phyloP scores from a whole-genome alignment of 2,797 vertebrate species.

The Poeciliopsis paucimaculata region DNA sequence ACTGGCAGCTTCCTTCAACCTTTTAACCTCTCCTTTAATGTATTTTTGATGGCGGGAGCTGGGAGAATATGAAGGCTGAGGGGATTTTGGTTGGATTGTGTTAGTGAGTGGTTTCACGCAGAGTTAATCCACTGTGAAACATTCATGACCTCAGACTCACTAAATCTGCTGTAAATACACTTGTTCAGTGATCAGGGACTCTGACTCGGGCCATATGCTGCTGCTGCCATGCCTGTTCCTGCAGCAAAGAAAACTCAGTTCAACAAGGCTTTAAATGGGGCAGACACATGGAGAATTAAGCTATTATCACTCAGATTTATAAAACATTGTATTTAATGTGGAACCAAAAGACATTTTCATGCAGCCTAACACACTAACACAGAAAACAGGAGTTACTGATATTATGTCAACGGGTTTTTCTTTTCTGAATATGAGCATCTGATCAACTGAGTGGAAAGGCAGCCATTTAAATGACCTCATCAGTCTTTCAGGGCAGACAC shows the following conservation, averaged over 20 bases:
- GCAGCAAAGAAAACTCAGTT: not conserved
- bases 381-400: not conserved
- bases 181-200: slow-evolving; percentile 32
- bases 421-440: slow-evolving; percentile 24
- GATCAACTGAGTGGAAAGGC: slow-evolving; percentile 30
- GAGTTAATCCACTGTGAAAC: slow-evolving; percentile 52
- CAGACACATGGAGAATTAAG: not conserved
- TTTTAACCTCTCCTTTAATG: not conserved
- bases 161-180: slow-evolving; percentile 57
- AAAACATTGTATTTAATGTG: not conserved
- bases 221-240: slow-evolving; percentile 20
- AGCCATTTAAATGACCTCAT: slow-evolving; percentile 58
- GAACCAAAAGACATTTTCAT: not conserved
- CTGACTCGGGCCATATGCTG: slow-evolving; percentile 40
- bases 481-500: slow-evolving; percentile 50
- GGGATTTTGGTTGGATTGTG: slow-evolving; percentile 3
- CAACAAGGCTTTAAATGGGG: not conserved
- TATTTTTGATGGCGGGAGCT: not conserved
- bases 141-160: slow-evolving; percentile 46
- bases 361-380: not conserved
- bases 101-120: slow-evolving; percentile 30
- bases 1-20: not conserved
- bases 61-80: not conserved
- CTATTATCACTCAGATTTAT: not conserved
- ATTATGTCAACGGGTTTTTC: not conserved